These are phyloP conservation scores for Cirrhinus molitorella DNA, from an alignment of 2,797 vertebrate species.

Conservation along the genomic window DNA sequence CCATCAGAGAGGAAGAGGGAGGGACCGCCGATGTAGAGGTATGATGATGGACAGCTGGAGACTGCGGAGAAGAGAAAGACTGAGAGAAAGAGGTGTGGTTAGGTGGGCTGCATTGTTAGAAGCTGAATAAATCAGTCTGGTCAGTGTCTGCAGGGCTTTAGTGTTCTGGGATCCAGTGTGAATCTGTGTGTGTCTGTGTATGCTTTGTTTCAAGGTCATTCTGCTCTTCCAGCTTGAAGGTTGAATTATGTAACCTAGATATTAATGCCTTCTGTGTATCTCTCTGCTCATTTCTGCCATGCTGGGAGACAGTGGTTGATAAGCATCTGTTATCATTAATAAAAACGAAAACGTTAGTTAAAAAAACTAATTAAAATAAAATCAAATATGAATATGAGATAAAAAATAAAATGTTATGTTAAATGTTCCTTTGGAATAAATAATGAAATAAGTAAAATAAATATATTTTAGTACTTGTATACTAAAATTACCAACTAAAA, in stretches of 20 bases:
- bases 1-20: constrained; percentile 47
- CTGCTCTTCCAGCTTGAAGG: constrained; percentile 41
- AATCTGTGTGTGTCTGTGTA: constrained; percentile 27
- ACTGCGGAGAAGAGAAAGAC: constrained; percentile 52
- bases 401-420: neutral
- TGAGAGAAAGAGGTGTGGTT: constrained; percentile 57
- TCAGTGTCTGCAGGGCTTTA: constrained; percentile 48
- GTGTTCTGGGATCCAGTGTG: constrained; percentile 24
- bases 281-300: neutral
- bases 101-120: constrained; percentile 24
- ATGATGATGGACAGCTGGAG: constrained; percentile 20
- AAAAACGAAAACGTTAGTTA: neutral
- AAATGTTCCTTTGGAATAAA: neutral
- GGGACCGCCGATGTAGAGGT: constrained; percentile 29
- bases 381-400: neutral
- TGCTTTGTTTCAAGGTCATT: constrained; percentile 54
- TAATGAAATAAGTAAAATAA: neutral
- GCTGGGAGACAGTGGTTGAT: neutral
- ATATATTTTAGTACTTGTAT: neutral
- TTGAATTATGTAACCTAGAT: constrained; percentile 52
- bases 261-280: constrained; percentile 17
- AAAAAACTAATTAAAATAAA: neutral
- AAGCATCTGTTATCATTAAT: neutral
- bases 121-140: constrained; percentile 74
- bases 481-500: neutral